These are phyloP conservation scores for Corythornis leucogaster DNA, from an alignment of 2,797 vertebrate species.

Conservation along the genomic window DNA sequence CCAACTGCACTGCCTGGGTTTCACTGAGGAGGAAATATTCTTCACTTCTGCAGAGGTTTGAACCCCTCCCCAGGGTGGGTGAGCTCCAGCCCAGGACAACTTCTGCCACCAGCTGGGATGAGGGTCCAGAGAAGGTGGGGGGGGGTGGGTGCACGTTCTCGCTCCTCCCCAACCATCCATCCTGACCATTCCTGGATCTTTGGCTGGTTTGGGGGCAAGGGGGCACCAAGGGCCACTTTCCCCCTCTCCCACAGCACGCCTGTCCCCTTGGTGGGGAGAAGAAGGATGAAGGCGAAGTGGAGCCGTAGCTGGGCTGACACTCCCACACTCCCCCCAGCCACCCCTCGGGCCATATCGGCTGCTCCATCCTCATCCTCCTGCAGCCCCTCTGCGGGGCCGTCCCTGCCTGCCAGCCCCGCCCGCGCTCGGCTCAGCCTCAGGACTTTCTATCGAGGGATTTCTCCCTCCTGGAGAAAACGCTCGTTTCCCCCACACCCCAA, in stretches of 20 bases:
- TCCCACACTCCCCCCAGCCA: too few relatives aligned
- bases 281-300: fast-evolving
- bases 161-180: not conserved
- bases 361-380: not conserved
- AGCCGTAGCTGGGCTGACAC: not conserved
- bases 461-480: not conserved
- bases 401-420: not conserved
- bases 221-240: fast-evolving
- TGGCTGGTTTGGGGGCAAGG: not conserved
- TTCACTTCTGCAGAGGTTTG: not conserved
- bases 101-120: not conserved
- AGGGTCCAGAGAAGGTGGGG: fast-evolving
- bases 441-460: not conserved
- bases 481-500: not conserved
- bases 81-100: not conserved
- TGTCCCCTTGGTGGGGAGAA: not conserved
- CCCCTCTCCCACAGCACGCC: not conserved
- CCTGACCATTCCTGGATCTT: fast-evolving
- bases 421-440: not conserved
- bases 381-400: fast-evolving
- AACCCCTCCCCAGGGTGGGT: fast-evolving
- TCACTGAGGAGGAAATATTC: not conserved
- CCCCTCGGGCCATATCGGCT: fast-evolving
- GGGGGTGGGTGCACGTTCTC: not conserved
- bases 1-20: slow-evolving; percentile 10